Base-by-base conservation (phyloP, 2,888 invertebrate genomes). In the Nemotelus pantherinus region DNA sequence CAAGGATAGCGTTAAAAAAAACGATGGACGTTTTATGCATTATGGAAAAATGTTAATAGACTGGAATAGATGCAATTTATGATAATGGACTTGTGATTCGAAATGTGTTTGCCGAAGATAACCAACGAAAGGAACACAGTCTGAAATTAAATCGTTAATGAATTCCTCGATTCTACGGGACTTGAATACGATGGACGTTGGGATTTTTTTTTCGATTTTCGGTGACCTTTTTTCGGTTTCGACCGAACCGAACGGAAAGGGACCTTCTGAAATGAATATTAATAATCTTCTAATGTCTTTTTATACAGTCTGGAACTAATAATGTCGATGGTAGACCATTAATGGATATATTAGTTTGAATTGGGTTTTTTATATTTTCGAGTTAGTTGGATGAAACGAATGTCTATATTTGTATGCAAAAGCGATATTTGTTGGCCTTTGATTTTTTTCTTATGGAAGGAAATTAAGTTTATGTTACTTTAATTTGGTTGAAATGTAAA, bases 1-100 rank as follows among this genome's bases (percentile, higher is more conserved):
- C 25, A 41, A 53, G 70, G 70, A 67, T 67, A 63, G 50, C 53
- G 10, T n/a, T 55, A 70, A 41, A 47, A 39, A 63, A 9, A 63
- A 39, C 7, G 41, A 63, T 63, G 58, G 10, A n/a, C 7, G 43
- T 63, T 43, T 63, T 43, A 63, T 70, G 70, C 43, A 47, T 70
- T 70, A 70, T 70, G 70, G 39, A 50, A 47, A 65, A 65, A 65
- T 65, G 65, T 65, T 65, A 65, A 47, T 47, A 65, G 65, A 65
- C 65, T 45, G 67, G 70, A 70, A 70, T 53, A 55, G 53, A 70
- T 53, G 70, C 70, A 70, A 70, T 70, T 70, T 70, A 70, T 41
- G n/a, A 70, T 70, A 70, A 70, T 70, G 70, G 53, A 70, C 55
- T n/a, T 65, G n/a, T n/a, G n/a, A 45, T 47, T 47, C 65, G 4